Evolutionary conservation across 2,113 vertebrate species (phyloP), one percentile per base, ranked within the genome.

Genomic region (Dendropsophus ebraccatus): DNA sequence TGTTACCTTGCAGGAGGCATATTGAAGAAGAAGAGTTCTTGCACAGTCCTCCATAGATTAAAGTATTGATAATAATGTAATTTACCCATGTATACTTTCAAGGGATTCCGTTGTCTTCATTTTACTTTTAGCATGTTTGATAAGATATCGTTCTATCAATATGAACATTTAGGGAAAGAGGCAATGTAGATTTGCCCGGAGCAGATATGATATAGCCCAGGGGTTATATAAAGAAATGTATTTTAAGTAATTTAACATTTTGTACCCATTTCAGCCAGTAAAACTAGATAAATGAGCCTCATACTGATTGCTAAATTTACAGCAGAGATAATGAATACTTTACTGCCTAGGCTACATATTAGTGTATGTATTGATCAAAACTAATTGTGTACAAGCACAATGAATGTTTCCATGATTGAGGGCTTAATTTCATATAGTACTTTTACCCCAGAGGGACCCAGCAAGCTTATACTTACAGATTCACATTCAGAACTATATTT

Each of bases 331-430:
- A 84, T 75, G 70, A 52, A 84, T 47, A 84, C 82, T 78, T 62
- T 50, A 67, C 56, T 67, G 70, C 73, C 52, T 52, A 85, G 35
- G 58, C 54, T n/a, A 35, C 41, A 65, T 50, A 76, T 65, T 77
- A 85, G 45, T n/a, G 83, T 50, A 85, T 45, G 52, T 50, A 84
- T 77, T 84, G 83, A 84, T 84, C 56, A 77, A 65, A 76, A 76
- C 72, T 67, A 85, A 85, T 78, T 85, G 58, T 78, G 58, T 23
- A 37, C 54, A 50, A 76, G 65, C 76, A 83, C 82, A 83, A 73
- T 45, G 69, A 74, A 67, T 58, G 69, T 23, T 69, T 52, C 13
- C 8, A 7, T 85, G 83, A 85, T 77, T 85, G 83, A 85, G 74
- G 58, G 58, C 83, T 78, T 77, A n/a, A 85, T 76, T 85, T 75